Evolutionary conservation across 2,888 invertebrate genomes (phyloP), one percentile per base, ranked within the genome.

Genomic region (Julus scandinavius): DNA sequence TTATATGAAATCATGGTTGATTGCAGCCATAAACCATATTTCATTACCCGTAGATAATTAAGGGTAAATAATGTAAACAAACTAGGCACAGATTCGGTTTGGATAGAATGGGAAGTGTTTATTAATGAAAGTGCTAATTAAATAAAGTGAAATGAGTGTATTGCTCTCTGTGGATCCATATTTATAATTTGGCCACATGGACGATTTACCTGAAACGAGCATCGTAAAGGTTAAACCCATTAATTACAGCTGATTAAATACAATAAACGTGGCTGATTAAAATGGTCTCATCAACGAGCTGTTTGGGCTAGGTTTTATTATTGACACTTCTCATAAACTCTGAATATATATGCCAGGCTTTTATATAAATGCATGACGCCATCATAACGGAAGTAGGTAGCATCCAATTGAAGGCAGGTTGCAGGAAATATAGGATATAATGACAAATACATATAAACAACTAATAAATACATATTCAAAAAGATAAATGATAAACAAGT

Each of bases 281-380:
- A 80, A 80, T 29, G 80, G 80, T 80, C 80, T 80, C 80, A 80
- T 80, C 38, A 38, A 38, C 9, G 9, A 20, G 20, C 20, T 72
- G 20, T 72, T 20, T 13, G 80, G 20, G 38, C 80, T 13, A 11
- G 38, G 38, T 38, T 38, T 38, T 38, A 80, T 38, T 80, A 13
- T 80, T 80, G 80, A 80, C 80, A 80, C 80, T 80, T 80, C 80
- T 72, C 63, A 72, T 72, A 72, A 72, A 20, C 63, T 9, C 63
- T 38, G 80, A 38, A 80, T 38, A 80, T 38, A 80, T 15, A 80
- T 38, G 4, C 80, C 13, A 80, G 38, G 38, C 38, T 38, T 80
- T 80, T 80, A 15, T 38, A 80, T 38, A 80, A 80, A 38, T 80
- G 80, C 80, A 38, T 80, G 38, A 38, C 11, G 15, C 80, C 0